Evolutionary conservation across 2,113 vertebrate species (phyloP).

Genomic region (Struthidea cinerea): DNA sequence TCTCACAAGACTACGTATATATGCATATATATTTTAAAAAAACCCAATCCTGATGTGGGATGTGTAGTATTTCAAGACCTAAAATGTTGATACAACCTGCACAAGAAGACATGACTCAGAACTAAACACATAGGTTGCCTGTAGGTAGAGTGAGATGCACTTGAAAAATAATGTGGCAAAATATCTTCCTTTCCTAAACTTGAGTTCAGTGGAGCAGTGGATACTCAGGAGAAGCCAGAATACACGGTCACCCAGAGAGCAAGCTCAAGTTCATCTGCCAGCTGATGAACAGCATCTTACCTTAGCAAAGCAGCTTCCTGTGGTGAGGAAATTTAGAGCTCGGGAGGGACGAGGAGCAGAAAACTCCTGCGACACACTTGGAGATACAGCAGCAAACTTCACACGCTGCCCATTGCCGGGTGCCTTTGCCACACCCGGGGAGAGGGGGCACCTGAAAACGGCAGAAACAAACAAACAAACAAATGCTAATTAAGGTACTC

Average conservation of each 20-base stretch:
- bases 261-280: neutral
- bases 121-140: neutral
- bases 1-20: neutral
- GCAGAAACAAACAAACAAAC: neutral
- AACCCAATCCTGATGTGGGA: neutral
- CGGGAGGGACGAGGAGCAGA: accelerated
- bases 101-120: neutral
- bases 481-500: neutral
- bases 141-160: neutral
- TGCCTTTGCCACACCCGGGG: neutral
- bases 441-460: neutral
- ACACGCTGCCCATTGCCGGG: neutral
- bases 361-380: neutral
- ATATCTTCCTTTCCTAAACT: neutral
- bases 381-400: neutral
- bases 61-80: neutral
- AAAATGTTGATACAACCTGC: neutral
- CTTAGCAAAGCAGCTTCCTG: neutral
- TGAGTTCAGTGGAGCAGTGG: accelerated
- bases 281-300: neutral
- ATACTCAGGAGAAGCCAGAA: neutral
- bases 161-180: neutral
- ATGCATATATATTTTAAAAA: neutral
- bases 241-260: accelerated
- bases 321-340: neutral